A percentile compares a stretch with the other conserved stretches of the same genome.
phyloP scores from a whole-genome alignment of 1,140 invertebrate species.

The Antheraea pernyi region DNA sequence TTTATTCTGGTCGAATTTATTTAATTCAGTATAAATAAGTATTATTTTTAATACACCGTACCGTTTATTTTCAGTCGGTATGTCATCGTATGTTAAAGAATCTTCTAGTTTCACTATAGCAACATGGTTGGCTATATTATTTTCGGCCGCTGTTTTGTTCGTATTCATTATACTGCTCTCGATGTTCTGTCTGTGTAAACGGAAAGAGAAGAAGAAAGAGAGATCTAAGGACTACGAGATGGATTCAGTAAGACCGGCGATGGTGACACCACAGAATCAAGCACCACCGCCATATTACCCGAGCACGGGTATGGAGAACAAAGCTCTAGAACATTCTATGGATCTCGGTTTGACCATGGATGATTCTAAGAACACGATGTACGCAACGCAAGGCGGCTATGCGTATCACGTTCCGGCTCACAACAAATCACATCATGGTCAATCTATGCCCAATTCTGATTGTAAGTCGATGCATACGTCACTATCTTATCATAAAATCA shows the following conservation, averaged over 20 bases:
- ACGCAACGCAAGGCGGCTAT: slow-evolving; percentile 90
- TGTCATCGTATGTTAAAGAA: slow-evolving; percentile 89
- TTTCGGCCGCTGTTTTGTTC: slow-evolving; percentile 89
- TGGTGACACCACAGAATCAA: slow-evolving; percentile 89
- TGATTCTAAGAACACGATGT: slow-evolving; percentile 89
- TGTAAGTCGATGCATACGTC: slow-evolving; percentile 79
- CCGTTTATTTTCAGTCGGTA: slow-evolving; percentile 82
- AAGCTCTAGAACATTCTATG: slow-evolving; percentile 92
- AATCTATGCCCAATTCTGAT: slow-evolving; percentile 87
- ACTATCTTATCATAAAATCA: not conserved
- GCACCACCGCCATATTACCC: slow-evolving; percentile 92
- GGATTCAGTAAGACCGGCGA: slow-evolving; percentile 89
- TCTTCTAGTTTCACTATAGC: slow-evolving; percentile 87
- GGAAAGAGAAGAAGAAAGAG: slow-evolving; percentile 88
- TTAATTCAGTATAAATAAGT: too few relatives aligned
- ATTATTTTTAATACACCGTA: not conserved
- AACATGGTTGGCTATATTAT: slow-evolving; percentile 89
- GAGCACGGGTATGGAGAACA: slow-evolving; percentile 92
- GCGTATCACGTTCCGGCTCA: slow-evolving; percentile 85
- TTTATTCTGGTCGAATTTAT: too few relatives aligned
- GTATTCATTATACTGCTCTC: slow-evolving; percentile 88
- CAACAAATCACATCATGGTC: slow-evolving; percentile 47
- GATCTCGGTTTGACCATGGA: slow-evolving; percentile 90
- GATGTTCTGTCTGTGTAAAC: slow-evolving; percentile 92
- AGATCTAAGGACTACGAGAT: slow-evolving; percentile 93